Percentiles rank a stretch among this genome's conserved stretches.
phyloP scores from a whole-genome alignment of 2,797 vertebrate species.

The Onychomys torridus region DNA sequence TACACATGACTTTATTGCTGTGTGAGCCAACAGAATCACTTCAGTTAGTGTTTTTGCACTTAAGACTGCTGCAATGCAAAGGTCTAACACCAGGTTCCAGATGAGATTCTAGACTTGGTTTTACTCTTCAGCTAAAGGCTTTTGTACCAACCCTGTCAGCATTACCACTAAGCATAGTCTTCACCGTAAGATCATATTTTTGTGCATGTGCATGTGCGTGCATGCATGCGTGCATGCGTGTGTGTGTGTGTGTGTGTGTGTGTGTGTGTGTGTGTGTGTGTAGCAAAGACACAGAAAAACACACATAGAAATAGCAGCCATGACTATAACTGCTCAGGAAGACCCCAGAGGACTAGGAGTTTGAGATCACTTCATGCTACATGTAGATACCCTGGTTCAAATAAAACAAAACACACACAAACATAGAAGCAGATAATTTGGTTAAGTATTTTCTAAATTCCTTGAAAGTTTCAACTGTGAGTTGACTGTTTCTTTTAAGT shows the following conservation, averaged over 20 bases:
- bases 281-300: neutral
- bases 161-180: neutral
- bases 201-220: neutral
- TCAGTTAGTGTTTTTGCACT: neutral
- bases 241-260: neutral
- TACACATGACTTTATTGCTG: neutral
- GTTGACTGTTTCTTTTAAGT: neutral
- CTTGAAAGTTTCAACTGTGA: neutral
- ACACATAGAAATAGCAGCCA: neutral
- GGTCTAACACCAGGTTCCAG: neutral
- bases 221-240: neutral
- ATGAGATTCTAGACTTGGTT: neutral
- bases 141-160: neutral
- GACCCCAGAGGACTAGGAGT: neutral
- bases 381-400: neutral
- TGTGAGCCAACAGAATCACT: neutral
- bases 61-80: neutral
- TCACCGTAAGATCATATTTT: neutral
- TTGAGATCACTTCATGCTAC: too few relatives aligned
- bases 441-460: neutral
- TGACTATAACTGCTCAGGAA: neutral
- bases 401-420: neutral
- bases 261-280: neutral
- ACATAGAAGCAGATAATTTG: neutral
- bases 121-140: neutral